A percentile compares a stretch with the other conserved stretches of the same genome.
These are phyloP conservation scores for Pogona vitticeps DNA, from an alignment of 2,113 vertebrate species.

Conservation along the genomic window DNA sequence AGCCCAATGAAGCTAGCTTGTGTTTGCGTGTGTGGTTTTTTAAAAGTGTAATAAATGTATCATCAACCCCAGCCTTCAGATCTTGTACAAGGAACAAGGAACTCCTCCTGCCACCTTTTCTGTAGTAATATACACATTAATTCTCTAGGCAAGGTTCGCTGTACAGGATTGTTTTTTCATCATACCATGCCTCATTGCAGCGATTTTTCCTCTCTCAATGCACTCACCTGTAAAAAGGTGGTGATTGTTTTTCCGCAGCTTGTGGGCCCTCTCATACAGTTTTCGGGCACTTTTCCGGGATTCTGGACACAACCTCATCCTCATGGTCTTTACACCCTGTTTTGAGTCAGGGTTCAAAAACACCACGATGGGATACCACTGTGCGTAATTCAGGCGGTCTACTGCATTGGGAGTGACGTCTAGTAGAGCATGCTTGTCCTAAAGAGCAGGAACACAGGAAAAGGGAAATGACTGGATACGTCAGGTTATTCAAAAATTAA, in stretches of 20 bases:
- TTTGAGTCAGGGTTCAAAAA: slow-evolving; percentile 98
- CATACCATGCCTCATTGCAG: too few species aligned
- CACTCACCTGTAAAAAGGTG: slow-evolving; percentile 97
- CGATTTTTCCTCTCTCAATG: too few species aligned
- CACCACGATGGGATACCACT: slow-evolving; percentile 99
- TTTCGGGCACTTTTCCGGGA: slow-evolving; percentile 97
- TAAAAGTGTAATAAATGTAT: too few species aligned
- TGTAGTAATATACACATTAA: too few species aligned
- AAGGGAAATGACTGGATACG: not conserved
- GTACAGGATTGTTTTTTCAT: too few species aligned
- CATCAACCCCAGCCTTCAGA: too few species aligned
- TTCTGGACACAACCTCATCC: slow-evolving; percentile 92
- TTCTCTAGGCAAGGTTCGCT: too few species aligned
- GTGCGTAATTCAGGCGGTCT: slow-evolving; percentile 97
- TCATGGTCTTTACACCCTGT: slow-evolving; percentile 98
- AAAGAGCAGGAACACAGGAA: not conserved
- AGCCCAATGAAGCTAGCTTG: too few species aligned
- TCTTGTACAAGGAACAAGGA: too few species aligned
- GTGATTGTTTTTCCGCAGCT: slow-evolving; percentile 98
- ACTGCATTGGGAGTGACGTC: slow-evolving; percentile 99
- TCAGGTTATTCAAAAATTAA: not conserved
- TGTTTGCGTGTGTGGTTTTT: too few species aligned
- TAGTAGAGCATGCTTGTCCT: slow-evolving; percentile 98
- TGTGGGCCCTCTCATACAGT: slow-evolving; percentile 95
- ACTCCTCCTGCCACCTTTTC: too few species aligned